Percentiles rank a stretch among this genome's conserved stretches.
Evolutionary conservation across 1,140 invertebrate genomes (phyloP).

Genomic region (Drosophila dunni): DNA sequence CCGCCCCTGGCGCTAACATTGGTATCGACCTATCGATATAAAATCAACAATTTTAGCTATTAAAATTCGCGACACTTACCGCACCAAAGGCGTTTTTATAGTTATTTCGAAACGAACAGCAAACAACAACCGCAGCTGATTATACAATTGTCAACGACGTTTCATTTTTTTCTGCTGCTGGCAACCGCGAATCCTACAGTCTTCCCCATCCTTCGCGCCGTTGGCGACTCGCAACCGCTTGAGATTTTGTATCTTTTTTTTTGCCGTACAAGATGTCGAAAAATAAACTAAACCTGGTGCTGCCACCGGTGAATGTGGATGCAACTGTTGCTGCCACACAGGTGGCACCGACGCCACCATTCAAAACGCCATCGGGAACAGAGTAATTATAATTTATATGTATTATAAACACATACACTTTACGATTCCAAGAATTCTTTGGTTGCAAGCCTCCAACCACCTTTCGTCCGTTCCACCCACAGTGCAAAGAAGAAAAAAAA

Average conservation of each 20-base stretch:
- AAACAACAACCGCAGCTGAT: neutral
- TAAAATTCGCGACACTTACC: constrained; percentile 33
- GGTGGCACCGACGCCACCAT: constrained; percentile 88
- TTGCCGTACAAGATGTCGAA: constrained; percentile 89
- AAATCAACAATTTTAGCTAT: constrained; percentile 27
- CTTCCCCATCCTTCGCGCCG: constrained; percentile 30
- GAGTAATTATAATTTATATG: constrained; percentile 87
- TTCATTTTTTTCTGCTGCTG: neutral
- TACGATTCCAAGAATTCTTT: constrained; percentile 24
- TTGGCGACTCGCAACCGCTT: constrained; percentile 26
- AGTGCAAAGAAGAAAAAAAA: constrained; percentile 21
- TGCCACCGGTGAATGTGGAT: constrained; percentile 94
- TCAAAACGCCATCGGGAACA: constrained; percentile 87
- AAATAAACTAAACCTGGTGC: constrained; percentile 96
- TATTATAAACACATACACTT: constrained; percentile 19
- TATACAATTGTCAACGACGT: constrained; percentile 10
- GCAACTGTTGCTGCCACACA: constrained; percentile 87
- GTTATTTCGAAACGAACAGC: constrained; percentile 6
- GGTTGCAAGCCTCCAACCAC: constrained; percentile 2
- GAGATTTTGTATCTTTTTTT: constrained; percentile 22
- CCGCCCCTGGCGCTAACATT: neutral
- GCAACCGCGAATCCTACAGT: constrained; percentile 7
- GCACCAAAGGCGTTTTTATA: constrained; percentile 13
- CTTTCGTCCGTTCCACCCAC: constrained; percentile 11
- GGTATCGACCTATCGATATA: constrained; percentile 19